Evolutionary conservation across 2,113 vertebrate species (phyloP).

Genomic region (Poeciliopsis prolifica): DNA sequence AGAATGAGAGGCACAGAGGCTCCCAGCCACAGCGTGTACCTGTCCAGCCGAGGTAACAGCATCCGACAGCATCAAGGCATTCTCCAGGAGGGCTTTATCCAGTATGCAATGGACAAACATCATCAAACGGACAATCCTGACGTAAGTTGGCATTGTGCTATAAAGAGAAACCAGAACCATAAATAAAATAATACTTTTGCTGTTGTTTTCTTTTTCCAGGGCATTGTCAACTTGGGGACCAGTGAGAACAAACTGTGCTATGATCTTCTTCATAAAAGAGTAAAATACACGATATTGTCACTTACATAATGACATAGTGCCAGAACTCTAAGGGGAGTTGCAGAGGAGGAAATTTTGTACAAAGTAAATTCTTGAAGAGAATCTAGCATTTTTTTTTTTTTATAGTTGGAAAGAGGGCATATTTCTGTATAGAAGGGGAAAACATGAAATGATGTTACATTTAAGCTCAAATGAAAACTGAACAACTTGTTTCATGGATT

Average conservation of each 20-base stretch:
- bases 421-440: not conserved
- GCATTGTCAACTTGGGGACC: slow-evolving; percentile 89
- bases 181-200: fast-evolving
- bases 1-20: slow-evolving; percentile 19
- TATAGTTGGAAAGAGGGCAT: not conserved
- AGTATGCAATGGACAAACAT: slow-evolving; percentile 82
- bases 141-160: slow-evolving; percentile 74
- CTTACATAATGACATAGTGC: not conserved
- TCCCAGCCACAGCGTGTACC: slow-evolving; percentile 66
- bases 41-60: slow-evolving; percentile 85
- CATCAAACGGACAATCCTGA: slow-evolving; percentile 84
- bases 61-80: slow-evolving; percentile 72
- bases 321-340: not conserved
- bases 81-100: slow-evolving; percentile 80
- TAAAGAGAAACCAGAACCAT: not conserved
- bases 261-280: slow-evolving; percentile 88
- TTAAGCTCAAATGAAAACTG: not conserved
- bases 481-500: not conserved
- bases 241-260: slow-evolving; percentile 94
- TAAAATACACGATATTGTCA: slow-evolving; percentile 64
- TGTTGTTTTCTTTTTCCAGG: slow-evolving; percentile 71
- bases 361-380: not conserved
- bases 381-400: not conserved
- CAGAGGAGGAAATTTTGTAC: not conserved
- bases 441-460: not conserved